Evolutionary conservation across 2,888 invertebrate species (phyloP).

Genomic region (Galeruca laticollis): DNA sequence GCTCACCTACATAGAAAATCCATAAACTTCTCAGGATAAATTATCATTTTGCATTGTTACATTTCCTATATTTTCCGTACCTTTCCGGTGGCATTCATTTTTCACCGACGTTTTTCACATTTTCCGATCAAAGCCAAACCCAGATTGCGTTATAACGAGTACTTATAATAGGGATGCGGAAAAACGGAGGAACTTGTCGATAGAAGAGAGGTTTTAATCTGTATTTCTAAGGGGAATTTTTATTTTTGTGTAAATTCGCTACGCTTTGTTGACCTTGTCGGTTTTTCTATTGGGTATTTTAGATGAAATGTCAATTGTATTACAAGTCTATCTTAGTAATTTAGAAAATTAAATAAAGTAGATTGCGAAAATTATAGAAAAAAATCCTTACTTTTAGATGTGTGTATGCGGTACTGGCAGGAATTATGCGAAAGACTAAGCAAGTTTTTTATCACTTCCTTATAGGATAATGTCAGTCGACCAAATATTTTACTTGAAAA

Average conservation of each 20-base stretch:
- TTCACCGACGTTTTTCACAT: background rate
- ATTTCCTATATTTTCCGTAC: background rate
- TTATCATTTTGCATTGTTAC: conserved; percentile 14
- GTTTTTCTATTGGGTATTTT: background rate
- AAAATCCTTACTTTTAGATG: too few species aligned
- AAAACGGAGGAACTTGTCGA: conserved; percentile 8
- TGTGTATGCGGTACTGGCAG: too few species aligned
- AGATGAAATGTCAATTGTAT: background rate
- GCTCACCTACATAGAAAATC: background rate
- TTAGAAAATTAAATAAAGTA: too few species aligned
- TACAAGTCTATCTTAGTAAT: background rate
- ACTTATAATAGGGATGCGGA: background rate
- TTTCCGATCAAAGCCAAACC: conserved; percentile 10
- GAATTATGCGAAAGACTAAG: too few species aligned
- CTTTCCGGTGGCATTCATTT: conserved; percentile 10
- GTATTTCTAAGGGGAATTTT: conserved; percentile 4
- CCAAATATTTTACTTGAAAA: too few species aligned
- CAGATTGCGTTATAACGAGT: conserved; percentile 13
- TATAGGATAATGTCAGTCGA: too few species aligned
- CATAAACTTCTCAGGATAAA: background rate
- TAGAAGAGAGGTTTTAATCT: background rate
- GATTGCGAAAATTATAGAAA: too few species aligned
- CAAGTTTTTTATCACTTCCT: too few species aligned
- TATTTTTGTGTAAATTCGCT: background rate
- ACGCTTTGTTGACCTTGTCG: conserved; percentile 4